Evolutionary conservation across 2,888 invertebrate genomes (phyloP), one percentile per base, ranked within the genome.

Genomic region (Hedychridium roseum): DNA sequence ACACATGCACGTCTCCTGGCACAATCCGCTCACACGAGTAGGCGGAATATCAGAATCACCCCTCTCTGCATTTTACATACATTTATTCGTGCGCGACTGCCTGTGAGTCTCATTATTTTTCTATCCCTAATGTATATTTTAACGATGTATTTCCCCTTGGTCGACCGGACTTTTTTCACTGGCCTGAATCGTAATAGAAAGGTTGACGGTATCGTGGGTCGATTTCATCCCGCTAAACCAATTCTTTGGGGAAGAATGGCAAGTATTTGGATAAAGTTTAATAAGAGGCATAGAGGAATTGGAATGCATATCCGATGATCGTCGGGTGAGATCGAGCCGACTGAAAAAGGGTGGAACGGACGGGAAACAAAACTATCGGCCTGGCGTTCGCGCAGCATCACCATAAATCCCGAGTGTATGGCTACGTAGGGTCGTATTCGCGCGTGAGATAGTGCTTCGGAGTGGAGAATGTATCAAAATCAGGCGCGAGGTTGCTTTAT

Each of bases 401-500:
- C 74, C 74, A 75, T 77, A 76, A 78, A 78, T 77, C 71, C 72
- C 62, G 52, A 61, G 66, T 57, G 70, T 64, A 74, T 69, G 71
- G 74, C 70, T 75, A 75, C 73, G 74, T 73, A 68, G 78, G n/a
- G 75, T 78, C 77, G 78, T 78, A 78, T 78, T 76, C 75, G 78
- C 78, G 74, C 73, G 78, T 78, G 78, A 78, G 78, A 78, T 78
- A 78, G 76, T 73, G 71, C 77, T n/a, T 68, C 64, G 62, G 72
- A 71, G 57, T 60, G 64, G 76, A 71, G 76, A 78, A 78, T 78
- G 78, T 78, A 77, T 78, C 78, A 78, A 78, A 78, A 78, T 78
- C 78, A 78, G 78, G 77, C 77, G 78, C 77, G 73, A 78, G 78
- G 74, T 73, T 78, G 77, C 78, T 78, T 78, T 78, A 78, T 78